Evolutionary conservation across 2,797 vertebrate genomes (phyloP).

Genomic region (Hypotaenidia philippensis): DNA sequence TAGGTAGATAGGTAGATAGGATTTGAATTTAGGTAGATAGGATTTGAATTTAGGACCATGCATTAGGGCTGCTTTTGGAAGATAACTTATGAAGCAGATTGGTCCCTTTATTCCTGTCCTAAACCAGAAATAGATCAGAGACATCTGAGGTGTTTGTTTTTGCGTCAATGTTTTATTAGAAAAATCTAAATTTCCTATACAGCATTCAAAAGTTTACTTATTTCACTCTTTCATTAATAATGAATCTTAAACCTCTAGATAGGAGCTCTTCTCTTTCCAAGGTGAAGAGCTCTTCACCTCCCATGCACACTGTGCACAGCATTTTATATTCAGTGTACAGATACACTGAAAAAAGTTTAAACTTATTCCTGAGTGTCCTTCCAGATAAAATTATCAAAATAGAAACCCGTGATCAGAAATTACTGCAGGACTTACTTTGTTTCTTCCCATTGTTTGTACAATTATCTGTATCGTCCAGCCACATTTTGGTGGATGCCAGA

Average conservation of each 20-base stretch:
- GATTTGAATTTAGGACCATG: background rate
- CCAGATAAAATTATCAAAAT: background rate
- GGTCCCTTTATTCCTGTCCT: background rate
- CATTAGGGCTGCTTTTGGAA: constrained; percentile 3
- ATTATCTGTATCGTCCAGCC: background rate
- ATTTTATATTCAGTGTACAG: background rate
- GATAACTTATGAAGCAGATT: background rate
- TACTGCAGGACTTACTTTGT: background rate
- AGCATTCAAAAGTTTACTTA: background rate
- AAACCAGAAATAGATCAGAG: constrained; percentile 19
- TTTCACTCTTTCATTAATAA: constrained; percentile 7
- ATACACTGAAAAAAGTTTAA: background rate
- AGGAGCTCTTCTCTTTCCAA: background rate
- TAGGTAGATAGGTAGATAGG: background rate
- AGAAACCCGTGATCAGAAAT: background rate
- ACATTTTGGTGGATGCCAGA: background rate
- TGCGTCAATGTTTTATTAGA: background rate
- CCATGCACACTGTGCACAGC: background rate
- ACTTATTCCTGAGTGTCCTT: background rate
- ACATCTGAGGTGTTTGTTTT: background rate
- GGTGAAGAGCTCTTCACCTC: background rate
- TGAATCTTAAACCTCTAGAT: background rate
- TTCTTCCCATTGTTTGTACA: background rate
- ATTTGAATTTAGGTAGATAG: background rate
- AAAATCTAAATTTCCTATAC: background rate